A percentile compares a stretch with the other conserved stretches of the same genome.
phyloP scores from a whole-genome alignment of 2,113 vertebrate genomes.

The Marmota monax region DNA sequence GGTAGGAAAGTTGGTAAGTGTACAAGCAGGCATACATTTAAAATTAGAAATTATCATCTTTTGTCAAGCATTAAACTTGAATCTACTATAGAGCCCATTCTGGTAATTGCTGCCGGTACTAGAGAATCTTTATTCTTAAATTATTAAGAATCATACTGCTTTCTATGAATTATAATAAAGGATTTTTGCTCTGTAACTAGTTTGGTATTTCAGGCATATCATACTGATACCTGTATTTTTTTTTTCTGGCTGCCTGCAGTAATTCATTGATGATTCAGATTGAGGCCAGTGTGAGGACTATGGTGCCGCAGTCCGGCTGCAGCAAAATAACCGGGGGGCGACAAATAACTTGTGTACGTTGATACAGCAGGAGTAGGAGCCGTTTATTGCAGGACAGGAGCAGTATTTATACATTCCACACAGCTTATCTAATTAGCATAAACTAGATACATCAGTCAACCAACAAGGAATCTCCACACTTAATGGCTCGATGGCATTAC shows the following conservation, averaged over 20 bases:
- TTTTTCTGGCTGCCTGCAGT: conserved; percentile 36
- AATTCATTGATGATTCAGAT: conserved; percentile 29
- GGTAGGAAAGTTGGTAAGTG: background rate
- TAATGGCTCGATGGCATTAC: no score
- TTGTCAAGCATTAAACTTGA: conserved; percentile 47
- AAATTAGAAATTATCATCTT: conserved; percentile 47
- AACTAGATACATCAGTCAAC: no score
- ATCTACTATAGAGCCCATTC: background rate
- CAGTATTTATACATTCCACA: no score
- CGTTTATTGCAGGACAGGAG: no score
- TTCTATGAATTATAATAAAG: conserved; percentile 52
- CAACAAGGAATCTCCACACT: no score
- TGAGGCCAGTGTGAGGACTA: background rate
- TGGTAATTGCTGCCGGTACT: background rate
- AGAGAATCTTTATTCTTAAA: conserved; percentile 53
- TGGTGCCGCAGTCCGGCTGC: no score
- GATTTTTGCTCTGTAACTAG: conserved; percentile 32
- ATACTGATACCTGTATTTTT: background rate
- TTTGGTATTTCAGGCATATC: conserved; percentile 2
- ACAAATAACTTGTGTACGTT: no score
- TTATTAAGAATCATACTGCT: conserved; percentile 21
- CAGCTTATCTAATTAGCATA: no score
- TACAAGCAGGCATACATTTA: background rate
- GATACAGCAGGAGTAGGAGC: no score
- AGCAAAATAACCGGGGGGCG: no score